Evolutionary conservation across 2,797 vertebrate species (phyloP).

Genomic region (Bradypus variegatus): DNA sequence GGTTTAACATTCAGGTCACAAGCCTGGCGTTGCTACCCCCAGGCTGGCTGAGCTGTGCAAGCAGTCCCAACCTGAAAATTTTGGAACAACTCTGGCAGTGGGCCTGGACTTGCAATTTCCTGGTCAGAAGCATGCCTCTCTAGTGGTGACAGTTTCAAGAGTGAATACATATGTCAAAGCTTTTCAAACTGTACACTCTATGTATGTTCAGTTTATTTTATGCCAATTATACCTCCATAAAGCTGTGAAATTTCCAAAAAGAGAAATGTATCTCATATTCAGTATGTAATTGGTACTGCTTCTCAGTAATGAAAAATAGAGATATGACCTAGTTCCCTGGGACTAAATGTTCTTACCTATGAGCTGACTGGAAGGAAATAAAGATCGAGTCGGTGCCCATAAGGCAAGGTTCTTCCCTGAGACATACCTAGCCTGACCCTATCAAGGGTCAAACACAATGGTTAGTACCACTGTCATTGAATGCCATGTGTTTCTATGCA

Average conservation of each 20-base stretch:
- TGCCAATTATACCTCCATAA: background rate
- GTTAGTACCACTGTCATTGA: background rate
- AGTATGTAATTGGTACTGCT: background rate
- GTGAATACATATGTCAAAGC: background rate
- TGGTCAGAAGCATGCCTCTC: background rate
- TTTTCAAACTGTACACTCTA: background rate
- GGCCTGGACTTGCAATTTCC: background rate
- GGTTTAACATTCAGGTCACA: background rate
- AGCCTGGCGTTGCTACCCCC: background rate
- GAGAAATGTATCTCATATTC: background rate
- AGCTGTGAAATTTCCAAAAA: background rate
- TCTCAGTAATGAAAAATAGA: background rate
- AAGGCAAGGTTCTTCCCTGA: background rate
- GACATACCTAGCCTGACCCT: background rate
- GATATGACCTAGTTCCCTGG: background rate
- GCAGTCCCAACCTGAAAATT: background rate
- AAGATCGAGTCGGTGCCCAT: background rate
- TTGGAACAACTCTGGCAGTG: background rate
- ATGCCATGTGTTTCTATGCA: background rate
- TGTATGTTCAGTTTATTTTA: background rate
- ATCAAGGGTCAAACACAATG: background rate
- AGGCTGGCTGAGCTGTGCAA: background rate
- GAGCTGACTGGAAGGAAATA: background rate
- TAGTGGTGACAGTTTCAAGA: background rate
- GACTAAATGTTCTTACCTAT: slow-evolving; percentile 43